Evolutionary conservation across 2,797 vertebrate genomes (phyloP).

Genomic region (Lagocephalus sceleratus): DNA sequence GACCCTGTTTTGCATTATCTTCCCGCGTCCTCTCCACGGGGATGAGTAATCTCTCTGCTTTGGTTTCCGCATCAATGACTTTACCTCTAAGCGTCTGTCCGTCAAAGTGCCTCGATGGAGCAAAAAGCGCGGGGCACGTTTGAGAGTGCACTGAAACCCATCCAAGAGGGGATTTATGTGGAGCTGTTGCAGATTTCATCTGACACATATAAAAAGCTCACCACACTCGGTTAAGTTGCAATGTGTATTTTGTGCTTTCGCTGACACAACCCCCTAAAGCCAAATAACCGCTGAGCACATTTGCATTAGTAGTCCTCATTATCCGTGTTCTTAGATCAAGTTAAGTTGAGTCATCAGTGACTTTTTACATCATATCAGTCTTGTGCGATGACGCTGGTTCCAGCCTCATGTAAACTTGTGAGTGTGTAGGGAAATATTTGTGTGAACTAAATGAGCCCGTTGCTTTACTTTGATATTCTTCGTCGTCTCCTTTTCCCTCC

Average conservation of each 20-base stretch:
- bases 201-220: too few relatives aligned
- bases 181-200: too few relatives aligned
- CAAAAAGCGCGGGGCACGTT: constrained; percentile 1
- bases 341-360: too few relatives aligned
- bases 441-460: constrained; percentile 20
- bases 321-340: neutral
- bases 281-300: neutral
- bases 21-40: neutral
- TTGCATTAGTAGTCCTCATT: neutral
- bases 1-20: constrained; percentile 38
- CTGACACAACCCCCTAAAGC: neutral
- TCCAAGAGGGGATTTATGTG: constrained; percentile 1
- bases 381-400: neutral
- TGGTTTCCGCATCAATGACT: constrained; percentile 19
- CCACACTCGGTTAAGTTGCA: too few relatives aligned
- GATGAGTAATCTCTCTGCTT: constrained; percentile 22
- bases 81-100: constrained; percentile 26
- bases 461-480: constrained; percentile 20
- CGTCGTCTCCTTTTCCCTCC: constrained; percentile 12
- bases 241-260: too few relatives aligned
- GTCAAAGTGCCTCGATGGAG: constrained; percentile 23
- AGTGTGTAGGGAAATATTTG: constrained; percentile 5
- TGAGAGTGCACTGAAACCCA: constrained; percentile 1
- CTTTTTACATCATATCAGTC: too few relatives aligned
- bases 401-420: constrained; percentile 13